Conservation (phyloP, 2,113 vertebrate genomes). For the Pampusana beccarii region DNA sequence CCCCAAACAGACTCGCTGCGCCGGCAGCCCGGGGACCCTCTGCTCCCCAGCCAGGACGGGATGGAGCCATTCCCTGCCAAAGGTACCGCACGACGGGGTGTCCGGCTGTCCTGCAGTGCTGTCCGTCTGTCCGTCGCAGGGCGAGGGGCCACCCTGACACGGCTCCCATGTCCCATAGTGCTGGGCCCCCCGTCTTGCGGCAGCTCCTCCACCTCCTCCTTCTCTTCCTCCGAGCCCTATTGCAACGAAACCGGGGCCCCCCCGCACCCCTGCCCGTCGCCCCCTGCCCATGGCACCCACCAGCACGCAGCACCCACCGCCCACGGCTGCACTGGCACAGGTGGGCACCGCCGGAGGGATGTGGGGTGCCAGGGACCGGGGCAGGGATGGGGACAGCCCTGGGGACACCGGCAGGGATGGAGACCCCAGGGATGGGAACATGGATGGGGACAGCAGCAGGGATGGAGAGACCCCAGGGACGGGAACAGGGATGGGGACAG, state of each 20-base stretch:
- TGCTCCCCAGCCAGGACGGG: background rate
- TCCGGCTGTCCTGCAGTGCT: background rate
- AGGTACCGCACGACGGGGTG: background rate
- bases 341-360: background rate
- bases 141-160: no score
- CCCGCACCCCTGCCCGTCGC: fast-evolving
- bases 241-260: background rate
- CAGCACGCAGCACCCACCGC: background rate
- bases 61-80: background rate
- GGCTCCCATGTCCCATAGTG: no score
- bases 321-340: background rate
- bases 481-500: background rate
- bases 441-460: background rate
- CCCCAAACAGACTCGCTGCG: conserved; percentile 68
- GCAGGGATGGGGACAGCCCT: background rate
- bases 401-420: background rate
- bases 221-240: conserved; percentile 1
- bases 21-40: background rate
- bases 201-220: conserved; percentile 17
- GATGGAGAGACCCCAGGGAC: background rate
- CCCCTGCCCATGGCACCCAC: background rate
- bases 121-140: background rate
- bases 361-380: no score
- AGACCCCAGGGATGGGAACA: no score
- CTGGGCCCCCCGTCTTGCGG: background rate